These are phyloP conservation scores for Rhinogobius similis DNA, from an alignment of 2,113 vertebrate genomes.

Conservation along the genomic window DNA sequence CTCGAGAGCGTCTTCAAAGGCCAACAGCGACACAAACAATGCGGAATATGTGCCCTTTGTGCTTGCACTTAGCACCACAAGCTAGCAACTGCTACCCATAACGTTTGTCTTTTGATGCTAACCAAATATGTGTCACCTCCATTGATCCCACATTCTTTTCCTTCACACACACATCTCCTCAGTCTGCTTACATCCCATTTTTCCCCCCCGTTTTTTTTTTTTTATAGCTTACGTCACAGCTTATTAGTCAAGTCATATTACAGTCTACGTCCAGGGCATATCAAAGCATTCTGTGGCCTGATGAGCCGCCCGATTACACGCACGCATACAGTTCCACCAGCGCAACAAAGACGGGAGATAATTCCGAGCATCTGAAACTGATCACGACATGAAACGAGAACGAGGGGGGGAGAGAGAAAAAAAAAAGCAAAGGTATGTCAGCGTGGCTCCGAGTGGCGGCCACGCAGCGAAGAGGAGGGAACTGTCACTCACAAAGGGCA, in stretches of 20 bases:
- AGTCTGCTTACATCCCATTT: background rate
- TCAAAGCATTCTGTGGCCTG: constrained; percentile 14
- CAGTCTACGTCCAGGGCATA: constrained; percentile 11
- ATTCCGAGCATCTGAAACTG: constrained; percentile 93
- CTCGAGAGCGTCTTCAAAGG: no score
- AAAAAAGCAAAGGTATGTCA: constrained; percentile 23
- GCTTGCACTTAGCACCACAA: background rate
- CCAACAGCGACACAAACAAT: no score
- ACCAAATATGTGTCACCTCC: background rate
- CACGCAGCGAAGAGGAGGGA: constrained; percentile 87
- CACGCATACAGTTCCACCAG: constrained; percentile 20
- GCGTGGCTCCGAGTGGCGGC: constrained; percentile 45
- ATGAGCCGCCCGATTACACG: constrained; percentile 28
- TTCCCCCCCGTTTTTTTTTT: no score
- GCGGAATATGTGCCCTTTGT: background rate
- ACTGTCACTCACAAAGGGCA: constrained; percentile 89
- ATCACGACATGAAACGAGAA: constrained; percentile 88
- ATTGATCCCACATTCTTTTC: background rate
- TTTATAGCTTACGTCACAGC: background rate
- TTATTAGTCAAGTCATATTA: constrained; percentile 6
- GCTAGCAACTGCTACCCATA: background rate
- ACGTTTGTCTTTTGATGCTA: background rate
- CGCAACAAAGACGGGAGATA: constrained; percentile 60
- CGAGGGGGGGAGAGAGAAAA: constrained; percentile 70
- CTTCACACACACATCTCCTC: background rate